Percentiles rank a stretch among this genome's conserved stretches.
phyloP scores from a whole-genome alignment of 2,888 invertebrate species.

The Dolichomitus sp. region DNA sequence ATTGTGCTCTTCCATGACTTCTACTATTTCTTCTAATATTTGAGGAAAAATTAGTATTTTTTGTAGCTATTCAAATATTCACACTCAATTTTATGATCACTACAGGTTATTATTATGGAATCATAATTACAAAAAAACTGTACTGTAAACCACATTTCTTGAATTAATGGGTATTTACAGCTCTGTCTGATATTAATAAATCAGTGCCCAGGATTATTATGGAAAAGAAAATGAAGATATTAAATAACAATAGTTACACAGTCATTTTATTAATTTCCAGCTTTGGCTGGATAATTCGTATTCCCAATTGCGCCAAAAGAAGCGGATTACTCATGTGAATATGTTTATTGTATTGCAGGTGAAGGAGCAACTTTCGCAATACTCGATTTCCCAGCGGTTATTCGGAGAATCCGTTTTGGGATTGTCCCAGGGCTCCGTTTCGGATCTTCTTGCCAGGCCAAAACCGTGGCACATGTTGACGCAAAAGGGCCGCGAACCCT shows the following conservation, averaged over 20 bases:
- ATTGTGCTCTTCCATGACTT: too few species aligned
- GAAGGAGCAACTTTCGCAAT: conserved; percentile 97
- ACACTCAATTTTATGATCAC: too few species aligned
- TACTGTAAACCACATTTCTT: too few species aligned
- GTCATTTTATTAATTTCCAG: conserved; percentile 19
- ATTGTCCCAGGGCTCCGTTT: conserved; percentile 98
- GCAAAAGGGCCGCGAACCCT: conserved; percentile 98
- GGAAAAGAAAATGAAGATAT: neutral
- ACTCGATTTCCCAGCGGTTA: conserved; percentile 98
- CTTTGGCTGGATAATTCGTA: conserved; percentile 46
- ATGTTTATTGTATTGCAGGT: conserved; percentile 87
- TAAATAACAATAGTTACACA: conserved; percentile 16
- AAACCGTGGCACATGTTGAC: conserved; percentile 99
- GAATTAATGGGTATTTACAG: too few species aligned
- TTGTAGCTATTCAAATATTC: too few species aligned
- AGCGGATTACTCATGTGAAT: conserved; percentile 14
- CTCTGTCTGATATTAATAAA: neutral
- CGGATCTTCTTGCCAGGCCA: conserved; percentile 98
- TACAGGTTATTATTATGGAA: too few species aligned
- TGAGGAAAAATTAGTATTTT: too few species aligned
- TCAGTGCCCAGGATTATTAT: neutral
- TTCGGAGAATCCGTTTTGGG: conserved; percentile 99
- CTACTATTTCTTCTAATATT: too few species aligned
- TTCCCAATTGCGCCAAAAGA: conserved; percentile 25
- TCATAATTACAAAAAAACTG: too few species aligned